Percentiles rank a stretch among this genome's conserved stretches.
Conservation (phyloP, 2,888 invertebrate species). For the Cheilosia grossa region DNA sequence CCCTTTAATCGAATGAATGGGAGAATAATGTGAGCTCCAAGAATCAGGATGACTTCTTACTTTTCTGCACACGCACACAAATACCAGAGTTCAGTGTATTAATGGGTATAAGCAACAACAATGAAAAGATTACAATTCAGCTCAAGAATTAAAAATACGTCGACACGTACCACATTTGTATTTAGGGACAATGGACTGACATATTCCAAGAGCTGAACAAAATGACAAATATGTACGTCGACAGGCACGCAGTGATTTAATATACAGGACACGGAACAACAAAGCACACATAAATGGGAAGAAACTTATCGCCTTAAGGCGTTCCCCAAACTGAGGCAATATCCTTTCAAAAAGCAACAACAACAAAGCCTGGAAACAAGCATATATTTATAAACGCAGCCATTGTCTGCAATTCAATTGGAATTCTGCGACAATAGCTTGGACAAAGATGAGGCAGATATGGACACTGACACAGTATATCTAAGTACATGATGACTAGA, state of each 20-base stretch:
- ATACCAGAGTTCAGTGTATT: neutral
- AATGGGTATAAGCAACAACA: slow-evolving; percentile 15
- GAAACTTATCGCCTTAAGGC: slow-evolving; percentile 33
- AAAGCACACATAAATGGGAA: slow-evolving; percentile 15
- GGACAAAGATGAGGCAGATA: neutral
- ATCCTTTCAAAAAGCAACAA: slow-evolving; percentile 33
- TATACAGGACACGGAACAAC: slow-evolving; percentile 43
- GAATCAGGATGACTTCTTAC: slow-evolving; percentile 31
- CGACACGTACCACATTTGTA: slow-evolving; percentile 62
- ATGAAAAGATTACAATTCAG: slow-evolving; percentile 48
- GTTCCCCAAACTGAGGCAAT: neutral
- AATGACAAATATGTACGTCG: slow-evolving; percentile 63
- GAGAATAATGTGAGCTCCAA: neutral
- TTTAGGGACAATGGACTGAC: slow-evolving; percentile 44
- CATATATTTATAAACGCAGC: slow-evolving; percentile 12
- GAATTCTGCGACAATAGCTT: slow-evolving; percentile 32
- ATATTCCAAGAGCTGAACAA: slow-evolving; percentile 52
- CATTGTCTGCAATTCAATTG: slow-evolving; percentile 37
- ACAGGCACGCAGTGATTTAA: slow-evolving; percentile 65
- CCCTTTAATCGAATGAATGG: slow-evolving; percentile 24
- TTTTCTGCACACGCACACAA: slow-evolving; percentile 31
- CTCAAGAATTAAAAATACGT: slow-evolving; percentile 54
- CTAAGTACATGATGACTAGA: neutral
- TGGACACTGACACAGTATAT: neutral
- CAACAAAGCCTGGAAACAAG: slow-evolving; percentile 5